Conservation (phyloP, 2,797 vertebrate genomes). For the Microctenopoma steveboyesi region DNA sequence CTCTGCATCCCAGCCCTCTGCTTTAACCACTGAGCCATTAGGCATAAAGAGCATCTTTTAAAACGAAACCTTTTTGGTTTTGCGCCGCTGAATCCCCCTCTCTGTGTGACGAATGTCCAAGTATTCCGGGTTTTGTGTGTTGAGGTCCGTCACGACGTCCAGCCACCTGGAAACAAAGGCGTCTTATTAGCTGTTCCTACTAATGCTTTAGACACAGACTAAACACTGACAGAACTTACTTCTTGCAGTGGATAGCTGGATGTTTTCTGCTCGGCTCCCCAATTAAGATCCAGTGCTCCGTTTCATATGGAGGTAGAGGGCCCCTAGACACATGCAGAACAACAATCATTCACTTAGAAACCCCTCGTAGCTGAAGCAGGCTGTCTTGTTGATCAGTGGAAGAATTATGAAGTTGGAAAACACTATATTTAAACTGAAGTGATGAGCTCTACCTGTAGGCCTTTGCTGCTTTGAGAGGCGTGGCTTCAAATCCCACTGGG, state of each 20-base stretch:
- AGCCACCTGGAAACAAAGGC: conserved; percentile 86
- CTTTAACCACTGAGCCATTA: no score
- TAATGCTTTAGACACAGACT: neutral
- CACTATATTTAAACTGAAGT: neutral
- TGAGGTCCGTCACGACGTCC: conserved; percentile 96
- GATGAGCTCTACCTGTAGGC: conserved; percentile 88
- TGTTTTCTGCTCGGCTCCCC: conserved; percentile 98
- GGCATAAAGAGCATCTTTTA: neutral
- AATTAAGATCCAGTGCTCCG: conserved; percentile 97
- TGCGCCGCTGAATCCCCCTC: conserved; percentile 93
- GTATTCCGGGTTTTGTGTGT: conserved; percentile 98
- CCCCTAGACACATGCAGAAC: conserved; percentile 78
- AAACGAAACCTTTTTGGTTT: conserved; percentile 93
- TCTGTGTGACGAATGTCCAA: conserved; percentile 97
- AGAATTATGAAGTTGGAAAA: neutral
- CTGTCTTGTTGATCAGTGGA: neutral
- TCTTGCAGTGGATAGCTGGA: conserved; percentile 98
- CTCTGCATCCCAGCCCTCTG: no score
- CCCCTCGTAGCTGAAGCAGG: neutral
- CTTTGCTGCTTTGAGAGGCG: conserved; percentile 93
- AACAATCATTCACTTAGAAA: neutral
- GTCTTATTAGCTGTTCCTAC: neutral
- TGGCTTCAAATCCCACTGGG: conserved; percentile 97
- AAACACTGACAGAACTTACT: conserved; percentile 77
- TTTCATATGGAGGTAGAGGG: conserved; percentile 88